phyloP scores from a whole-genome alignment of 2,888 invertebrate species.

The Loripinus fragilis region DNA sequence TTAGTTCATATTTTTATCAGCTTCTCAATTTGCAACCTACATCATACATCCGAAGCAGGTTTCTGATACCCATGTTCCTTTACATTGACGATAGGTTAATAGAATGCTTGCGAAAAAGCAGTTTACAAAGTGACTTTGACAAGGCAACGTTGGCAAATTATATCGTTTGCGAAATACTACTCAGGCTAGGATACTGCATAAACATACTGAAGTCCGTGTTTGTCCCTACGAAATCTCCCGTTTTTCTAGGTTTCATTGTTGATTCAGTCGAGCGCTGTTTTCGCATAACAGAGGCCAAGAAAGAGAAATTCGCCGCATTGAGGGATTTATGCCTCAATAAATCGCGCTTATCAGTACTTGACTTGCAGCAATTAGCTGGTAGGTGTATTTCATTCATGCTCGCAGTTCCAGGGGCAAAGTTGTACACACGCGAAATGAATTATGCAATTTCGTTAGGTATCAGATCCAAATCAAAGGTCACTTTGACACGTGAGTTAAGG shows the following conservation, averaged over 20 bases:
- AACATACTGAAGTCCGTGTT: neutral
- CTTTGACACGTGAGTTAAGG: neutral
- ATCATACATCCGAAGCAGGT: neutral
- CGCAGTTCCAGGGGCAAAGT: neutral
- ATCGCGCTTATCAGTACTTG: neutral
- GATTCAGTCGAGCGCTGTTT: neutral
- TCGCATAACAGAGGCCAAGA: neutral
- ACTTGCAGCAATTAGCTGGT: neutral
- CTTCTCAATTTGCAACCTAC: neutral
- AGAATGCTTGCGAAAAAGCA: neutral
- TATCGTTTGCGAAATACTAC: neutral
- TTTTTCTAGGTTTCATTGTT: neutral
- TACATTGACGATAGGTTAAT: slow-evolving; percentile 12
- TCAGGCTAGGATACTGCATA: slow-evolving; percentile 2
- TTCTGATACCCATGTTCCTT: neutral
- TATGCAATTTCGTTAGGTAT: neutral
- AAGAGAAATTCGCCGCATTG: neutral
- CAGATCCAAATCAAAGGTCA: neutral
- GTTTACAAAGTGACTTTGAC: neutral
- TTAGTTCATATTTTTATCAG: slow-evolving; percentile 1
- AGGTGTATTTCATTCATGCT: neutral
- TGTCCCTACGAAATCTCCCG: neutral
- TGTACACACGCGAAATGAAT: neutral
- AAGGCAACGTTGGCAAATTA: neutral
- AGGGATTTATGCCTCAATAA: neutral